Conservation (phyloP, 2,797 vertebrate genomes). For the Hydrophis major region DNA sequence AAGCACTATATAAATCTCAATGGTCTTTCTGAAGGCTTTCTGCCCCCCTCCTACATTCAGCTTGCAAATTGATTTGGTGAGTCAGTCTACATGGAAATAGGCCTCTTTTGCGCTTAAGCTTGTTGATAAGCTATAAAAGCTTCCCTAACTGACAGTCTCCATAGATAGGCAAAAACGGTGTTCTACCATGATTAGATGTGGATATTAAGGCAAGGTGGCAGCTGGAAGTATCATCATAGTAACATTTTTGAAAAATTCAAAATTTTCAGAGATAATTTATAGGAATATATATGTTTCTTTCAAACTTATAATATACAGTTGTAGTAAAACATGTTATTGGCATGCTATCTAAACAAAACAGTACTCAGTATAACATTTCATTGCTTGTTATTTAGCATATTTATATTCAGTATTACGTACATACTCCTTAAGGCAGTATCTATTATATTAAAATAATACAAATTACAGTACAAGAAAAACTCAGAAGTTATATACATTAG, state of each 20-base stretch:
- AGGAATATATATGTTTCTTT: background rate
- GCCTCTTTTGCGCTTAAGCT: background rate
- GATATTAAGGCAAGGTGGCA: background rate
- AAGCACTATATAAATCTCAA: background rate
- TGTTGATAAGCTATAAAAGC: background rate
- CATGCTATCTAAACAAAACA: background rate
- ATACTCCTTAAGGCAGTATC: background rate
- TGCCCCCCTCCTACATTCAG: background rate
- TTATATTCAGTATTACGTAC: background rate
- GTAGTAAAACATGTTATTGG: background rate
- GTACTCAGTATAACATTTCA: background rate
- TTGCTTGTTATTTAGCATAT: background rate
- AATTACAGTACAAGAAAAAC: background rate
- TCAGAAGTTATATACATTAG: background rate
- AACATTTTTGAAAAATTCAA: background rate
- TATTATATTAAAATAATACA: background rate
- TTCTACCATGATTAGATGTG: background rate
- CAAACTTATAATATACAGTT: background rate
- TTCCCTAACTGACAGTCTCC: background rate
- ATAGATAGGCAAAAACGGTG: background rate
- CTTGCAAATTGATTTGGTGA: slow-evolving; percentile 12
- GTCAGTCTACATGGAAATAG: background rate
- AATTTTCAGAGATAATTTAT: background rate
- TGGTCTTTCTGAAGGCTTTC: slow-evolving; percentile 2
- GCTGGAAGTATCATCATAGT: background rate